Evolutionary conservation across 1,140 invertebrate genomes (phyloP).

Genomic region (Wasmannia auropunctata): DNA sequence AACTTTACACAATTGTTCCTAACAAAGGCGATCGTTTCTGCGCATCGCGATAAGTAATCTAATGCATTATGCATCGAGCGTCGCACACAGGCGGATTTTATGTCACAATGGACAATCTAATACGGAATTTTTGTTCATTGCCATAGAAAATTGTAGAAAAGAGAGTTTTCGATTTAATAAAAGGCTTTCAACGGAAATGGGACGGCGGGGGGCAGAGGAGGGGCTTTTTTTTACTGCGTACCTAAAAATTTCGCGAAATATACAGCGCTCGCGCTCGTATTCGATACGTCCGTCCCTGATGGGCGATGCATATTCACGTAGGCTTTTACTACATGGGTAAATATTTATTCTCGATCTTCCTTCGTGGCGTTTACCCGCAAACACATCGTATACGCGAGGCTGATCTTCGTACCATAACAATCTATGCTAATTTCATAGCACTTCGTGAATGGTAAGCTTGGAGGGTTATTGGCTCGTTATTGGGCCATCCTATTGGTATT

Average conservation of each 20-base stretch:
- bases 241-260: constrained; percentile 39
- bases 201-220: not conserved
- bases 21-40: not conserved
- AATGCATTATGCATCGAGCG: not conserved
- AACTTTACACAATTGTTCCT: not conserved
- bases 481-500: constrained; percentile 64
- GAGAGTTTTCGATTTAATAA: constrained; percentile 7
- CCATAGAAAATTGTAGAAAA: not conserved
- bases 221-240: constrained; percentile 24
- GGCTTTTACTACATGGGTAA: constrained; percentile 40
- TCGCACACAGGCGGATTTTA: not conserved
- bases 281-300: constrained; percentile 18
- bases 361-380: constrained; percentile 60
- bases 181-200: constrained; percentile 3
- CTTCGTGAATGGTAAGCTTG: constrained; percentile 68
- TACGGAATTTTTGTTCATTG: not conserved
- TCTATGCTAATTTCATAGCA: constrained; percentile 73
- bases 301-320: constrained; percentile 38
- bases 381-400: constrained; percentile 64
- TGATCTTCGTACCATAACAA: constrained; percentile 69
- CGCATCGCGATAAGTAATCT: not conserved
- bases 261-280: not conserved
- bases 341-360: constrained; percentile 56
- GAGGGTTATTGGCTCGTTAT: constrained; percentile 73
- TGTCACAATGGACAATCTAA: not conserved